These are phyloP conservation scores for Apodemia zela DNA, from an alignment of 2,888 invertebrate species.

Conservation along the genomic window DNA sequence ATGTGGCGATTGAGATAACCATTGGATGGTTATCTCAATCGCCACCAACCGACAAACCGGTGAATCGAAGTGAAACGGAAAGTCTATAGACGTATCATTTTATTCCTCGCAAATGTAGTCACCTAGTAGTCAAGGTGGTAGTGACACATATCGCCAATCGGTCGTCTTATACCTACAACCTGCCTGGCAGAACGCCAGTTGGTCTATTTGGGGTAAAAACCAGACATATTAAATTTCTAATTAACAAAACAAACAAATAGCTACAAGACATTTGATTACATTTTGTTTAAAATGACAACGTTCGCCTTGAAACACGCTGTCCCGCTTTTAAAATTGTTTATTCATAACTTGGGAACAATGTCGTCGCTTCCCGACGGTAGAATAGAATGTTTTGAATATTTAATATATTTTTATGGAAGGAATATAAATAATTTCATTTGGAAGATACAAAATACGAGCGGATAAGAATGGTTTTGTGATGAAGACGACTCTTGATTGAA, in stretches of 20 bases:
- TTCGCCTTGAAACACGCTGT: not conserved
- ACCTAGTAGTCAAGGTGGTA: too few species aligned
- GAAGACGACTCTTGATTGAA: not conserved
- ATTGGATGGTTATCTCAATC: too few species aligned
- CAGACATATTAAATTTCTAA: not conserved
- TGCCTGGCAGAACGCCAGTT: too few species aligned
- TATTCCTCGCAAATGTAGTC: too few species aligned
- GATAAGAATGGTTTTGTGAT: not conserved
- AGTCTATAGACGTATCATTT: too few species aligned
- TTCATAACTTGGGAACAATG: slow-evolving; percentile 10
- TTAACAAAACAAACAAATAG: not conserved
- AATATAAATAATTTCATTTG: slow-evolving; percentile 1
- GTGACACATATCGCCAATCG: too few species aligned
- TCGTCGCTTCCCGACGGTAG: not conserved
- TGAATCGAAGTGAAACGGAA: too few species aligned
- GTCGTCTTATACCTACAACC: too few species aligned
- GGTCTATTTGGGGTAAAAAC: too few species aligned
- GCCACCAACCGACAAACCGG: too few species aligned
- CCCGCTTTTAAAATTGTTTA: slow-evolving; percentile 2
- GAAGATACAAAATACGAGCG: not conserved
- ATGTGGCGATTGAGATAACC: too few species aligned
- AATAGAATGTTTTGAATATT: slow-evolving; percentile 16
- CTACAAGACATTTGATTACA: not conserved
- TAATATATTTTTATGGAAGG: slow-evolving; percentile 6
- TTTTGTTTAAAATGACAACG: not conserved